Evolutionary conservation across 1,140 invertebrate genomes (phyloP).

Genomic region (Centruroides sculpturatus): DNA sequence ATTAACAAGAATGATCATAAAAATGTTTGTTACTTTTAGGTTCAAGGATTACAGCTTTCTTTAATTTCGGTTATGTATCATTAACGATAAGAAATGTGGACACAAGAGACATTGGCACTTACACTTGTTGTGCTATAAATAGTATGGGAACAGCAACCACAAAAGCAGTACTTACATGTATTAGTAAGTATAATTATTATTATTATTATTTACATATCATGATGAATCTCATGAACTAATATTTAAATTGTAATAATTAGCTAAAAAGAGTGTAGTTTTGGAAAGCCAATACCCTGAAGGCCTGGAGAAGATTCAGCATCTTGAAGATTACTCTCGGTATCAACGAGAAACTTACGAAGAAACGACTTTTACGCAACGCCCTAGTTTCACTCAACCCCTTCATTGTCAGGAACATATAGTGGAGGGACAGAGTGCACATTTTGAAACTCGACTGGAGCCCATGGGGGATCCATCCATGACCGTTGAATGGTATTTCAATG

Average conservation of each 20-base stretch:
- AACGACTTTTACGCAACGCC: constrained; percentile 53
- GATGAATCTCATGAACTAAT: not conserved
- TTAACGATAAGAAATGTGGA: constrained; percentile 88
- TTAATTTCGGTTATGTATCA: constrained; percentile 93
- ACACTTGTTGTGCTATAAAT: constrained; percentile 79
- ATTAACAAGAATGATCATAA: too few species aligned
- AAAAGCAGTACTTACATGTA: constrained; percentile 68
- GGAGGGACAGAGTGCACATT: constrained; percentile 75
- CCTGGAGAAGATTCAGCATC: constrained; percentile 69
- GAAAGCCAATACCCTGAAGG: constrained; percentile 76
- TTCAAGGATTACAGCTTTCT: constrained; percentile 84
- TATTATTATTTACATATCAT: not conserved
- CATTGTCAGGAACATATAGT: constrained; percentile 71
- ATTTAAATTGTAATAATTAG: constrained; percentile 21
- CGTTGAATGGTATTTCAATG: constrained; percentile 84
- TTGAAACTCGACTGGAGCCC: constrained; percentile 58
- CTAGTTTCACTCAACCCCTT: constrained; percentile 66
- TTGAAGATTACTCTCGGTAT: constrained; percentile 53
- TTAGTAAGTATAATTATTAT: constrained; percentile 29
- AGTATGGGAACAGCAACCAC: constrained; percentile 73
- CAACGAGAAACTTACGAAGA: constrained; percentile 47
- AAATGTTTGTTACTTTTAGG: constrained; percentile 29
- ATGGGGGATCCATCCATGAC: constrained; percentile 79
- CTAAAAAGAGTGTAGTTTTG: constrained; percentile 68
- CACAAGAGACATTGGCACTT: constrained; percentile 75